A percentile compares a stretch with the other conserved stretches of the same genome.
phyloP scores from a whole-genome alignment of 2,113 vertebrate genomes.

The Cyrtonyx montezumae region DNA sequence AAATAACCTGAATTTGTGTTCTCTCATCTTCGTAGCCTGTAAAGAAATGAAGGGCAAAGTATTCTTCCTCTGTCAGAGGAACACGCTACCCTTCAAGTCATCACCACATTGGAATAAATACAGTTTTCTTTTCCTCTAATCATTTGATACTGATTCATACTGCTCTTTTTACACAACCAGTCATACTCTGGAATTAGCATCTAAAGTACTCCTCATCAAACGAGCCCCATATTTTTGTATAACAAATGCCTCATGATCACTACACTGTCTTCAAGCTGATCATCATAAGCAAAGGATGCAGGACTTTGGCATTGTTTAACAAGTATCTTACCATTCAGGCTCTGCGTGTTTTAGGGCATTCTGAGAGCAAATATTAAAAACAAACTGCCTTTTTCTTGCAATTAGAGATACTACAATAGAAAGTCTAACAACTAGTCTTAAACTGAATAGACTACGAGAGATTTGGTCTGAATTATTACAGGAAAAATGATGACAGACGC shows the following conservation, averaged over 20 bases:
- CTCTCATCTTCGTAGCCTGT: neutral
- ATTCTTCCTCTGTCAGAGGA: neutral
- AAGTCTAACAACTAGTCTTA: neutral
- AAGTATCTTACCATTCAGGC: neutral
- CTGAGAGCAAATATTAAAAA: neutral
- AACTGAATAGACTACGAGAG: neutral
- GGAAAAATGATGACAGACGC: neutral
- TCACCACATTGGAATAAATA: neutral
- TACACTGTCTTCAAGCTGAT: neutral
- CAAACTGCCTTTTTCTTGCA: accelerated
- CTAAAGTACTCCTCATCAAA: neutral
- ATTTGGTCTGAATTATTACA: neutral
- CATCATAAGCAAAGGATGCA: neutral
- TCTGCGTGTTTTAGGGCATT: neutral
- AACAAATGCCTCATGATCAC: neutral
- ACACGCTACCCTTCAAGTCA: neutral
- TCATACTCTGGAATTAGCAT: neutral
- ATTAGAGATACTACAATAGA: neutral
- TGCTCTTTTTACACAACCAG: neutral
- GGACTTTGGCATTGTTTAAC: neutral
- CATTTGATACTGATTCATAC: neutral
- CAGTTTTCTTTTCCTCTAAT: neutral
- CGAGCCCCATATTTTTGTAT: neutral
- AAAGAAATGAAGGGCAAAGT: neutral
- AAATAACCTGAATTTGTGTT: neutral